Evolutionary conservation across 2,888 invertebrate genomes (phyloP).

Genomic region (Catotricha subobsoleta): DNA sequence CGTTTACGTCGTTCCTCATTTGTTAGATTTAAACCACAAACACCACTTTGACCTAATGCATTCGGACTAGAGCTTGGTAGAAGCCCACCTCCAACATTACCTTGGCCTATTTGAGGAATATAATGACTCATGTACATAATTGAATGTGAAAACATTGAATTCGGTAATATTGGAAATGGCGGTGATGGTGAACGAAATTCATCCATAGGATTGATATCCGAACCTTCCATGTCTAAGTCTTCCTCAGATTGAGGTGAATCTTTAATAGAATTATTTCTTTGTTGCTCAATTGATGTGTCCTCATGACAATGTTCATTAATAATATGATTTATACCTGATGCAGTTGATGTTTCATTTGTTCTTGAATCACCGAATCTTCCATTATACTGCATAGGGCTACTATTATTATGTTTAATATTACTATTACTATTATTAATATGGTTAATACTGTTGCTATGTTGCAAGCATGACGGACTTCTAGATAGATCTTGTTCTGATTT

Average conservation of each 20-base stretch:
- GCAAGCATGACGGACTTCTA: conserved; percentile 5
- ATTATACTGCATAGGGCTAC: conserved; percentile 8
- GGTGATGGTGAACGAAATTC: conserved; percentile 28
- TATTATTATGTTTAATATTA: conserved; percentile 13
- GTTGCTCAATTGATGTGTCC: conserved; percentile 28
- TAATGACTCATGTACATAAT: conserved; percentile 88
- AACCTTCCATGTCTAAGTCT: conserved; percentile 27
- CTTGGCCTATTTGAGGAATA: conserved; percentile 44
- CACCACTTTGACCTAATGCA: conserved; percentile 36
- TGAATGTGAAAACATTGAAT: conserved; percentile 74
- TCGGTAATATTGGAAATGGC: conserved; percentile 69
- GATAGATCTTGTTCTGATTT: conserved; percentile 10
- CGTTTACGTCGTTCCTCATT: conserved; percentile 84
- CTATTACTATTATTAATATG: conserved; percentile 10
- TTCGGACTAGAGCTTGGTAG: conserved; percentile 16
- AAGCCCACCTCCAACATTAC: conserved; percentile 7
- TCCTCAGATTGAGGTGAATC: conserved; percentile 21
- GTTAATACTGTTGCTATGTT: conserved; percentile 2
- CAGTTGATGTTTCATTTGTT: conserved; percentile 9
- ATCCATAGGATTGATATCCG: conserved; percentile 26
- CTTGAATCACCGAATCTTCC: neutral
- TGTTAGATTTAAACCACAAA: conserved; percentile 44
- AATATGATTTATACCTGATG: conserved; percentile 11
- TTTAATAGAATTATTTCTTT: conserved; percentile 13
- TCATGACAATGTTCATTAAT: conserved; percentile 16